Evolutionary conservation across 1,140 invertebrate genomes (phyloP), one percentile per base, ranked within the genome.

Genomic region (Diprion similis): DNA sequence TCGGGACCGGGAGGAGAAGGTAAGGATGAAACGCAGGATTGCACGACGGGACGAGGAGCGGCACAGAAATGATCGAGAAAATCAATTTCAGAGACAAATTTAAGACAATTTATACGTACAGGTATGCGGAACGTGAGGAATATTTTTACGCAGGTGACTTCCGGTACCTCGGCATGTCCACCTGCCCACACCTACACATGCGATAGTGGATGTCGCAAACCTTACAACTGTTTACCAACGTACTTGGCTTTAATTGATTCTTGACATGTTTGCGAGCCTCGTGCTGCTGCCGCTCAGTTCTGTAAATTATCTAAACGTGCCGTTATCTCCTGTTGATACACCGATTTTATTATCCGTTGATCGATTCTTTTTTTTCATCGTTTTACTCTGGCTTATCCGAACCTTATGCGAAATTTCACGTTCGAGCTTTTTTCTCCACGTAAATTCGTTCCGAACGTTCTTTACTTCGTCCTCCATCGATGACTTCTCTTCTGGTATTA

Each of bases 191-290:
- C 24, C 24, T 37, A 37, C 24, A 37, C 1, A 37, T 6, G 24
- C 24, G 24, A 37, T 37, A 37, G 24, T 6, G 24, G 1, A 37
- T 37, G 24, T 1, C 51, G 11, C 9, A 68, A 18, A 68, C 6
- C 15, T 68, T 68, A 68, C 66, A 68, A 68, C 37, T 68, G 66
- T 68, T 68, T 68, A 68, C 66, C 66, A 45, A 68, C 11, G 37
- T 68, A 45, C 66, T 68, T 11, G 66, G 37, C 19, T 68, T 19
- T 68, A 68, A 68, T 68, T 68, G 66, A 68, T 68, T 68, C 18
- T 68, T 68, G 66, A 68, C 66, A 68, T 45, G 66, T 68, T 68
- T 68, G 37, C 37, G 11, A 19, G 17, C 8, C 66, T 68, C 59
- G 59, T 15, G 59, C 59, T 15, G 59, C 13, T 64, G 8, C 13